Conservation (phyloP, 1,140 invertebrate species). For the Caenorhabditis inopinata region DNA sequence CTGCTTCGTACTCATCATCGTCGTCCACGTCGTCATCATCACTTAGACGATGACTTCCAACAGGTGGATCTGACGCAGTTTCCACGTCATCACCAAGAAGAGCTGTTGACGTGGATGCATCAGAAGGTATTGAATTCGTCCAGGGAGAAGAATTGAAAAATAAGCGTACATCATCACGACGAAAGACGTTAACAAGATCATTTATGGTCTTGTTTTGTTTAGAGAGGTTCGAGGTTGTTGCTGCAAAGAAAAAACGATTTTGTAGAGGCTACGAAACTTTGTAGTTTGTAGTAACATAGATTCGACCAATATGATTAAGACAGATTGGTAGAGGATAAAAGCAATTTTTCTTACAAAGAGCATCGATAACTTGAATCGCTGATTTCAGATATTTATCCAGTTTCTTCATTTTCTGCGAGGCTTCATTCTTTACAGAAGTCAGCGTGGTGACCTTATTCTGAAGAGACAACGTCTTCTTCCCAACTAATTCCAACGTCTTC, state of each 20-base stretch:
- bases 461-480: neutral
- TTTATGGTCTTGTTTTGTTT: neutral
- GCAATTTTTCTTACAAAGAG: too few relatives aligned
- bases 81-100: neutral
- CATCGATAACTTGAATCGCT: neutral
- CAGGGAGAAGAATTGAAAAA: neutral
- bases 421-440: neutral
- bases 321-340: too few relatives aligned
- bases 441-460: neutral
- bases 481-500: neutral
- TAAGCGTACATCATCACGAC: neutral
- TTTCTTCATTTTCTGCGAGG: neutral
- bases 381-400: constrained; percentile 12
- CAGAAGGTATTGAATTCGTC: neutral
- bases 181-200: neutral
- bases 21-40: neutral
- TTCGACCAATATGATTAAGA: too few relatives aligned
- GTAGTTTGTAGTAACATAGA: constrained; percentile 6
- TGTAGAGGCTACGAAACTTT: neutral
- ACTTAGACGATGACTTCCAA: neutral
- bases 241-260: neutral
- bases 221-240: neutral
- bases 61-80: neutral
- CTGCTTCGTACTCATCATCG: neutral
- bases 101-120: neutral